Percentiles rank a stretch among this genome's conserved stretches.
These are phyloP conservation scores for Cynodonichthys magdalenae DNA, from an alignment of 2,797 vertebrate genomes.

Conservation along the genomic window DNA sequence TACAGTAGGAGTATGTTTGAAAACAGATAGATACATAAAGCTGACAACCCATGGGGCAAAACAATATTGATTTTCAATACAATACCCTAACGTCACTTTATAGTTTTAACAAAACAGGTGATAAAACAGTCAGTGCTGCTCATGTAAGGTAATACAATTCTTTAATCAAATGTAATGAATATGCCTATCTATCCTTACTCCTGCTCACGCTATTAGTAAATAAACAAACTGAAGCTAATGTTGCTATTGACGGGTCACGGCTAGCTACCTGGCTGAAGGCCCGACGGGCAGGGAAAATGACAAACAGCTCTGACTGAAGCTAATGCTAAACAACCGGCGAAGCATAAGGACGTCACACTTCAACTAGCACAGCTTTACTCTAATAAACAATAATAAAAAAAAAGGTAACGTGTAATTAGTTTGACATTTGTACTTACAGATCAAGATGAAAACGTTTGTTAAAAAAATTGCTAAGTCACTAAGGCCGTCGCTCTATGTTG, in stretches of 20 bases:
- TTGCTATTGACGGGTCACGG: conserved; percentile 7
- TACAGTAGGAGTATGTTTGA: not conserved
- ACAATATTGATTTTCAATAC: too few species aligned
- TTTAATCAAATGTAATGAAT: not conserved
- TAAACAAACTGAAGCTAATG: conserved; percentile 3
- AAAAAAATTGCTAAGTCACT: conserved; percentile 54
- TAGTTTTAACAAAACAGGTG: conserved; percentile 55
- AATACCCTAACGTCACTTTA: conserved; percentile 59
- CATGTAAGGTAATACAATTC: not conserved
- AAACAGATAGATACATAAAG: not conserved
- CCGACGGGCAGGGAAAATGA: conserved; percentile 15
- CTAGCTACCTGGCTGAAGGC: conserved; percentile 50
- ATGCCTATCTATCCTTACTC: not conserved
- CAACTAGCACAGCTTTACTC: not conserved
- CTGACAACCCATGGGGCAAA: not conserved
- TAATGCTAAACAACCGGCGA: not conserved
- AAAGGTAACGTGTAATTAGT: not conserved
- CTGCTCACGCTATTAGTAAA: fast-evolving
- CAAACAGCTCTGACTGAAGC: not conserved
- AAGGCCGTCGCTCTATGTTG: conserved; percentile 3
- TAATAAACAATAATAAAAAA: not conserved
- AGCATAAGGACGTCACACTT: not conserved
- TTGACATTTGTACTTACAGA: conserved; percentile 58
- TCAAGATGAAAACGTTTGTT: conserved; percentile 53
- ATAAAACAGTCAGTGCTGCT: not conserved